Evolutionary conservation across 92 coral and sea anemone genomes (phyloP), one percentile per base, ranked within the genome.

Genomic region (Epizoanthus illoricatus): DNA sequence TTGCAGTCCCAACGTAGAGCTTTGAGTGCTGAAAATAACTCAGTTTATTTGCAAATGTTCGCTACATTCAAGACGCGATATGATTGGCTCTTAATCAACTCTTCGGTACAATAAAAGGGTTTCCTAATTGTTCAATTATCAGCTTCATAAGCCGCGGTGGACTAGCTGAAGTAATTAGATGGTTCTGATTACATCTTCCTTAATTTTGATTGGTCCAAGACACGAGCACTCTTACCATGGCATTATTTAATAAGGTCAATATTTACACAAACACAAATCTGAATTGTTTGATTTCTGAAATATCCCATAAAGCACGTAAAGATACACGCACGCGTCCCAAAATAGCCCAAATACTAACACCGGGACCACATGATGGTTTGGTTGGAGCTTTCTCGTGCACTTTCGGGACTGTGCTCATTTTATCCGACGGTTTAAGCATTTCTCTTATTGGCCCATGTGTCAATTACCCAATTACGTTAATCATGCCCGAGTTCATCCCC

Each of bases 121-220:
- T 43, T 7, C 47, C 57, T 78, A 78, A 78, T 78, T 78, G 82
- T 78, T 78, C 71, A 78, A 78, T 63, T 78, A 78, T 78, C 82
- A 41, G 40, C 71, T 63, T 16, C 82, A 64, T 78, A 78, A 78
- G 82, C 82, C 82, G 82, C 71, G 12, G 71, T 78, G 82, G 49
- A 78, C 82, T 17, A 61, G 1, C 39, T 78, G 40, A 63, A 28
- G 54, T 64, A 78, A 78, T 78, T 63, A 78, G 56, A 64, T 21
- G 58, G 39, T 41, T 78, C 42, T 39, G 59, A 78, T 78, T 78
- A 78, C 82, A 78, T n/a, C 67, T 41, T 43, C 23, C 82, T 64
- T 40, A n/a, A 15, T 45, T 64, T 7, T 78, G 82, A 78, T 78
- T 78, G 72, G 82, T 71, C 67, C 9, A 20, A 78, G 43, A 42